Percentiles rank a stretch among this genome's conserved stretches.
Evolutionary conservation across 2,888 invertebrate genomes (phyloP).

Genomic region (Chrysina gloriosa): DNA sequence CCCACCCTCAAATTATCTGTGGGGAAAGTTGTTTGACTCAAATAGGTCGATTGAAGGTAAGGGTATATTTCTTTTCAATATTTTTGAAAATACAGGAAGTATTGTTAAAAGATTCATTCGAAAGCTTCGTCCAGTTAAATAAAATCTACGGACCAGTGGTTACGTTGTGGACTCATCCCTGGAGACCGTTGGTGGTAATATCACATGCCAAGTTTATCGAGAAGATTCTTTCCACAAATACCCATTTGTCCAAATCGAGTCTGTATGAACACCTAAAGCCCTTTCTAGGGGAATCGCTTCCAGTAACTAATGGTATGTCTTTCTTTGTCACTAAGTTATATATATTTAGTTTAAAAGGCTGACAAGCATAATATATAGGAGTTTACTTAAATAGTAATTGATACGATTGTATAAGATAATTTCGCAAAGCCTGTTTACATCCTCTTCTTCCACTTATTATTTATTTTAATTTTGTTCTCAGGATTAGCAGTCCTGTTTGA

Average conservation of each 20-base stretch:
- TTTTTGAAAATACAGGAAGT: background rate
- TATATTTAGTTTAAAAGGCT: no score
- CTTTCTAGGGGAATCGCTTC: conserved; percentile 20
- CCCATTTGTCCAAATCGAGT: conserved; percentile 20
- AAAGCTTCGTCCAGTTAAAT: conserved; percentile 20
- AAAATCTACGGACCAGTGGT: conserved; percentile 26
- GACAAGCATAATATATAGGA: no score
- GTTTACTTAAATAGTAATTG: no score
- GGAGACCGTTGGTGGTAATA: conserved; percentile 27
- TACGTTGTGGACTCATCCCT: conserved; percentile 33
- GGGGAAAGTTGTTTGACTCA: conserved; percentile 26
- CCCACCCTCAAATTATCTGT: conserved; percentile 20
- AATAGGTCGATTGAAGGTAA: conserved; percentile 17
- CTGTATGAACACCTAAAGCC: conserved; percentile 17
- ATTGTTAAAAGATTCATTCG: conserved; percentile 28
- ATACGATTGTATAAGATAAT: no score
- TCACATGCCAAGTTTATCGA: conserved; percentile 37
- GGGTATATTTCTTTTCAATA: background rate
- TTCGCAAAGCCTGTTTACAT: no score
- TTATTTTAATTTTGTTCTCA: no score
- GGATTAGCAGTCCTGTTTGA: no score
- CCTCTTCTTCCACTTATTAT: no score
- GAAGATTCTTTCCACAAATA: conserved; percentile 20
- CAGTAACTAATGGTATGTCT: conserved; percentile 26
- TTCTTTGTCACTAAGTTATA: no score